phyloP scores from a whole-genome alignment of 2,888 invertebrate species.

The Agrochola circellaris region DNA sequence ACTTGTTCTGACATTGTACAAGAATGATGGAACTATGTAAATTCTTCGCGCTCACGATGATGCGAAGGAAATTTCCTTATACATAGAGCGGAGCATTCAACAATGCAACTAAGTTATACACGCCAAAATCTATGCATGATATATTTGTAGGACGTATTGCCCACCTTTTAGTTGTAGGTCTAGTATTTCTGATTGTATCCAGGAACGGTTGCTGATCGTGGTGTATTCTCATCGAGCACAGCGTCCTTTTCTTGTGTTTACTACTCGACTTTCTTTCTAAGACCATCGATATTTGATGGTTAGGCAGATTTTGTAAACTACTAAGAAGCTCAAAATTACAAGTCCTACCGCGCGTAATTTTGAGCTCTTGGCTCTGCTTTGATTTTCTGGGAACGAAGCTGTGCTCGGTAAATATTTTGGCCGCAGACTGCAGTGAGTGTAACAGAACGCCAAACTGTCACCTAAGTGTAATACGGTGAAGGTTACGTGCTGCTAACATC shows the following conservation, averaged over 20 bases:
- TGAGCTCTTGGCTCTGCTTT: background rate
- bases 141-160: background rate
- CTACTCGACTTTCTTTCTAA: background rate
- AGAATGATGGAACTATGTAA: slow-evolving; percentile 19
- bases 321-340: background rate
- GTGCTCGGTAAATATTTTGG: background rate
- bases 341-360: no score
- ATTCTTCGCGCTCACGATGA: slow-evolving; percentile 9
- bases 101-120: background rate
- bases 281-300: background rate
- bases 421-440: background rate
- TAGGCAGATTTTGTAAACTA: background rate
- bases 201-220: background rate
- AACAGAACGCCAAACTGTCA: slow-evolving; percentile 24
- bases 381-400: background rate
- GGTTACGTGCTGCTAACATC: slow-evolving; percentile 9
- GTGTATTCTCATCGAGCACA: background rate
- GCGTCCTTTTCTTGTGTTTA: background rate
- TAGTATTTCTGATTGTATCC: background rate
- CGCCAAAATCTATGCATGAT: slow-evolving; percentile 1
- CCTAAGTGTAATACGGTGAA: slow-evolving; percentile 44
- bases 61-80: slow-evolving; percentile 3
- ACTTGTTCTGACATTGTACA: slow-evolving; percentile 13
- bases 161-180: background rate
- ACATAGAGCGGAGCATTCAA: slow-evolving; percentile 7